Evolutionary conservation across 2,888 invertebrate genomes (phyloP).

Genomic region (Melanchra persicariae): DNA sequence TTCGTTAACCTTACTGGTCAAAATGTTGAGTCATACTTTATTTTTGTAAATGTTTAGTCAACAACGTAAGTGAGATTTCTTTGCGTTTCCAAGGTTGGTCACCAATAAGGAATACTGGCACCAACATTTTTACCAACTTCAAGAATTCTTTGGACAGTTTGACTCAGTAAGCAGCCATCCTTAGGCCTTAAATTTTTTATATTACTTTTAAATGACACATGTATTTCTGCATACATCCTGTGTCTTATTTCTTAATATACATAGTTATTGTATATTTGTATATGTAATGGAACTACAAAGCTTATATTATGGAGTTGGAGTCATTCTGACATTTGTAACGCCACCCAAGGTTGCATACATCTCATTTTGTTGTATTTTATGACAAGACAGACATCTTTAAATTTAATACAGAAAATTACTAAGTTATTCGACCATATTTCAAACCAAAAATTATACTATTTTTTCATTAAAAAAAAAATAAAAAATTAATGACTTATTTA

Average conservation of each 20-base stretch:
- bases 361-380: constrained; percentile 17
- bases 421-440: too few relatives aligned
- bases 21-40: constrained; percentile 19
- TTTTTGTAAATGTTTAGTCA: constrained; percentile 27
- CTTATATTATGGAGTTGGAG: constrained; percentile 47
- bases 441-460: too few relatives aligned
- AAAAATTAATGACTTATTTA: background rate
- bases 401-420: background rate
- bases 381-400: constrained; percentile 7
- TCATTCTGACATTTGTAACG: constrained; percentile 78
- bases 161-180: constrained; percentile 51
- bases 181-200: constrained; percentile 38
- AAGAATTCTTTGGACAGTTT: constrained; percentile 36
- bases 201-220: constrained; percentile 35
- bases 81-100: constrained; percentile 19
- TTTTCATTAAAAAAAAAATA: too few relatives aligned
- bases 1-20: constrained; percentile 1
- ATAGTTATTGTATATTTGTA: constrained; percentile 47
- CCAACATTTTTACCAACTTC: constrained; percentile 16
- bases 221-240: constrained; percentile 42
- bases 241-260: constrained; percentile 52
- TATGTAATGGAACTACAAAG: constrained; percentile 59
- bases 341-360: constrained; percentile 72
- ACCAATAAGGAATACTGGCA: constrained; percentile 26
- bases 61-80: constrained; percentile 48